Base-by-base conservation (phyloP, 2,888 invertebrate genomes). In the Masnerella sp. region DNA sequence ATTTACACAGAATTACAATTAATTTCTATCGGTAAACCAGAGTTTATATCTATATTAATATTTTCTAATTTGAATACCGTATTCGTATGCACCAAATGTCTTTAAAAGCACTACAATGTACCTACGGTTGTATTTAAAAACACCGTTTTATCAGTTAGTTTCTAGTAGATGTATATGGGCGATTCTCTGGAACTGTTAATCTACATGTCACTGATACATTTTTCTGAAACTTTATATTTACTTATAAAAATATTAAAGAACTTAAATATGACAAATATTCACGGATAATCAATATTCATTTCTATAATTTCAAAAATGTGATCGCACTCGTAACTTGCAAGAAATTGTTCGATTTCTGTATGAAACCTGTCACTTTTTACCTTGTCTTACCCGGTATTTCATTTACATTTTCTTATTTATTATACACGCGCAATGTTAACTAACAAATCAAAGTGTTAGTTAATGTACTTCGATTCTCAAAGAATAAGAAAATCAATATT, bases 381-480 rank as follows among this genome's bases (percentile, higher is more conserved):
- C 28, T 45, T 25, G 45, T 45, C 45, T 28, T 28, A 28, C 12
- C 14, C 45, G 45, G 45, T 45, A 12, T 45, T 28, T 12, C 45
- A 45, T 28, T 25, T 25, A 8, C 25, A 45, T 45, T 45, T 45
- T 45, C 12, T 45, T 45, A 45, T 14, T 45, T 45, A 28, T 25
- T 45, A 45, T n/a, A 14, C 8, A 45, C 5, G 45, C 14, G 45
- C 28, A 45, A 28, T 45, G 3, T 9, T 28, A 12, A 28, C 28
- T 45, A 1, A 45, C 14, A 45, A 45, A 45, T 25, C 12, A 28
- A 45, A 45, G 15, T 8, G 7, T 28, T 14, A 45, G n/a, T 0
- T 28, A 28, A 7, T 45, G 28, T 28, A 45, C 5, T 45, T 45
- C 8, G 15, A 28, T 28, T 25, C 25, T 45, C 45, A 45, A 45